Evolutionary conservation across 2,113 vertebrate species (phyloP).

Genomic region (Poeciliopsis occidentalis): DNA sequence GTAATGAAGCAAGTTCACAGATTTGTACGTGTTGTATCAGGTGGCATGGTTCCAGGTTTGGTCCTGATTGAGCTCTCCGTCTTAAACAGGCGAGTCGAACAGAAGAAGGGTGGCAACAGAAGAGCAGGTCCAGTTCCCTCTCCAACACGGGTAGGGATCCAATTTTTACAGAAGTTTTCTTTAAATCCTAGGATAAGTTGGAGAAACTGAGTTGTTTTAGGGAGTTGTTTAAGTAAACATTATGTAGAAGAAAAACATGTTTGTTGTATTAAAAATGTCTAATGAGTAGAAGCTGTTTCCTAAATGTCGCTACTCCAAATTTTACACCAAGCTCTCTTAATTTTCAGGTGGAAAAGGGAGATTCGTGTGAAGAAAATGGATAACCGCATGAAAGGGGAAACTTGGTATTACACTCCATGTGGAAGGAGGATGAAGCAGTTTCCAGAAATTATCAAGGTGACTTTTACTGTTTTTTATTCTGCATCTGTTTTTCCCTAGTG

Average conservation of each 20-base stretch:
- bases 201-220: not conserved
- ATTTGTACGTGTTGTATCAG: not conserved
- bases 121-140: slow-evolving; percentile 90
- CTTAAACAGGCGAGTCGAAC: slow-evolving; percentile 80
- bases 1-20: slow-evolving; percentile 30
- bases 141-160: slow-evolving; percentile 86
- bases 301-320: not conserved
- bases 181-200: not conserved
- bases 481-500: not conserved
- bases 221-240: not conserved
- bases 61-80: slow-evolving; percentile 22
- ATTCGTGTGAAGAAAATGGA: slow-evolving; percentile 90
- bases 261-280: no score
- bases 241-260: no score
- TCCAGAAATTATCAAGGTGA: slow-evolving; percentile 95
- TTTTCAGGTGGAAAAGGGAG: slow-evolving; percentile 89
- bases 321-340: slow-evolving; percentile 10
- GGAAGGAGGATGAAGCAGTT: slow-evolving; percentile 98
- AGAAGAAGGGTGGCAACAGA: slow-evolving; percentile 90
- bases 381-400: slow-evolving; percentile 93
- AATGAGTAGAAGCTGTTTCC: not conserved
- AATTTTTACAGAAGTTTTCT: not conserved
- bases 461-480: not conserved
- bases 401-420: slow-evolving; percentile 97
- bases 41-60: not conserved